Conservation (phyloP, 2,797 vertebrate genomes). For the Cryptoprocta ferox region DNA sequence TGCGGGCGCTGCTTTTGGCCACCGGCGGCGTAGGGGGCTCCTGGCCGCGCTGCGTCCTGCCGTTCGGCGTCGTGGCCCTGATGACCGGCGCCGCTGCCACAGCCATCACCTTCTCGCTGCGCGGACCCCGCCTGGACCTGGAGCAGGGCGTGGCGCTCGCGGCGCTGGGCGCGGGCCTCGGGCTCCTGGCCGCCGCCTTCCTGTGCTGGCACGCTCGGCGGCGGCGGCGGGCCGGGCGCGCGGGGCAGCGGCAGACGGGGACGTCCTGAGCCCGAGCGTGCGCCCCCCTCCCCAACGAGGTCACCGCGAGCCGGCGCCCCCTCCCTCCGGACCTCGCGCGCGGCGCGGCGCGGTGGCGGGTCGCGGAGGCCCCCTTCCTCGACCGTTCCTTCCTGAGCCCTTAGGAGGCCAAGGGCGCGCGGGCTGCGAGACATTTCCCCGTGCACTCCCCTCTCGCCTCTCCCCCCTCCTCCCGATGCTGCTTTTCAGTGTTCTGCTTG, state of each 20-base stretch:
- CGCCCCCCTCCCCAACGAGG: not conserved
- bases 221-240: not conserved
- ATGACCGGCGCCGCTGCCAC: constrained; percentile 64
- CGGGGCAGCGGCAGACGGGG: not conserved
- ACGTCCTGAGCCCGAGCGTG: not conserved
- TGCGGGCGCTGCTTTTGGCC: constrained; percentile 81
- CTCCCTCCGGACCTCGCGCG: not conserved
- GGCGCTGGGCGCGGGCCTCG: constrained; percentile 84
- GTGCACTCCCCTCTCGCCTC: not conserved
- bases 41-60: constrained; percentile 85
- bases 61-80: constrained; percentile 73
- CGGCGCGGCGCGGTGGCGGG: fast-evolving
- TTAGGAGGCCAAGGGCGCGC: not conserved
- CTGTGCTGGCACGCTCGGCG: constrained; percentile 71
- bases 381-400: not conserved
- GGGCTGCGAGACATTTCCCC: not conserved
- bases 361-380: not conserved
- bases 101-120: constrained; percentile 90
- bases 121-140: constrained; percentile 90
- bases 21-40: constrained; percentile 77
- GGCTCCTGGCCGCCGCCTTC: constrained; percentile 63
- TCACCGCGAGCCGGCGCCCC: not conserved
- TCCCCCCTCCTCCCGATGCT: constrained; percentile 17
- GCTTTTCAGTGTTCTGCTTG: constrained; percentile 59
- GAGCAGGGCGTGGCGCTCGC: constrained; percentile 93